Evolutionary conservation across 2,113 vertebrate species (phyloP), one percentile per base, ranked within the genome.

Genomic region (Ptilonorhynchus violaceus): DNA sequence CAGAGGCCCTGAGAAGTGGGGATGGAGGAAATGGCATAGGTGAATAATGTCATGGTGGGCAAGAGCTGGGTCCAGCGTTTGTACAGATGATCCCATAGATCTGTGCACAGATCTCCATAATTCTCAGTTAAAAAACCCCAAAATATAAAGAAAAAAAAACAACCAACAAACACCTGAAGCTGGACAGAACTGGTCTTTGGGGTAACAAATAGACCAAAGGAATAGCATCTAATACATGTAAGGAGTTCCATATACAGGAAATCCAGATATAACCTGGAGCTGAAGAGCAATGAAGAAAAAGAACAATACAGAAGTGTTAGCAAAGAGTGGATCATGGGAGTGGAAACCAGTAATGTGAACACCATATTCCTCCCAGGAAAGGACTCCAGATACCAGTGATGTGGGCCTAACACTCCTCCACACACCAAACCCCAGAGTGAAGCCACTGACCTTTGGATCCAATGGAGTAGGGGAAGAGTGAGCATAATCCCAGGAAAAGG

Each of bases 21-120:
- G 25, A 19, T 0, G 1, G 46, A 41, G 41, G 18, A 72, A 15
- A 23, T 11, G 33, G 8, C 2, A 1, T 7, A n/a, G 24, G 11
- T 25, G 46, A 30, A 50, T 49, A 13, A 11, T 35, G 28, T 13
- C 15, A 12, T 2, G 6, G 20, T 2, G 0, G 17, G 13, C 7
- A 59, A 77, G 49, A 35, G 30, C 10, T 30, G 22, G 5, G n/a
- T 24, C n/a, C 28, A 28, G 24, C 1, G 1, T 35, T 58, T 41
- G 31, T 25, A 17, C 0, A 0, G 17, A 14, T 46, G 25, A 55
- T 6, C 10, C 28, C 53, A 63, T 13, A 58, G 11, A 39, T 39
- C 8, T 68, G 10, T 37, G 33, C 30, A 53, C 8, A 72, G 13
- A 7, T 62, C 2, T 64, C 37, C 9, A 2, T 31, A 35, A 27